Base-by-base conservation (phyloP, 2,113 vertebrate species). In the Pycnonotus jocosus region DNA sequence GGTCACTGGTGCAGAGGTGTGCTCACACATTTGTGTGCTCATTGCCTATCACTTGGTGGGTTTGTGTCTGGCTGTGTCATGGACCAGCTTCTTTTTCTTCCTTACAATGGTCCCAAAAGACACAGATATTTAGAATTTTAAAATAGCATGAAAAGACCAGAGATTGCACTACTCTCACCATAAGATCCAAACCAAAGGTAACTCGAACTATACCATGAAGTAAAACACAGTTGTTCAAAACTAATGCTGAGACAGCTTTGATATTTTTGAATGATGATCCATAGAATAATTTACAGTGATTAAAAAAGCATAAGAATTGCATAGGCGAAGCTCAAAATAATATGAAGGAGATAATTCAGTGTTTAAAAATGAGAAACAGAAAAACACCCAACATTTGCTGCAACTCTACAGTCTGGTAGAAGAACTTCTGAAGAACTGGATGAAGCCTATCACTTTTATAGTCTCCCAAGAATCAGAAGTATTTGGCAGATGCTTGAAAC, bases 401-500 rank as follows among this genome's bases (percentile, higher is more conserved):
- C 12, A 73, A 40, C 18, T 47, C 27, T 69, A 35, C 24, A 50
- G 12, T 76, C n/a, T 79, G 18, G 20, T 66, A 91, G 44, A 38
- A 84, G 65, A 74, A 44, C 58, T 81, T 88, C 45, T 18, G 18
- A 77, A 40, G 20, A 22, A 10, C 44, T 74, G 40, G n/a, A 89
- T 50, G 45, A 89, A 91, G 30, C 11, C 45, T 82, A 30, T 76
- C 74, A 62, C 44, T 90, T 91, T 78, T 69, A 38, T 17, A 57
- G 33, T 61, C 38, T 91, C 58, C 9, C 24, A 94, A 76, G 74
- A 91, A 90, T 91, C 70, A 95, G 58, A 93, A 91, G 3, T 85
- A 92, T 90, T 96, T 92, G 87, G 81, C 86, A 94, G 51, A 77
- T 22, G 27, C 58, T 77, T 87, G 50, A 82, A 91, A 71, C 10